A percentile compares a stretch with the other conserved stretches of the same genome.
Conservation (phyloP, 2,797 vertebrate genomes). For the Melanotaenia trifasciata region DNA sequence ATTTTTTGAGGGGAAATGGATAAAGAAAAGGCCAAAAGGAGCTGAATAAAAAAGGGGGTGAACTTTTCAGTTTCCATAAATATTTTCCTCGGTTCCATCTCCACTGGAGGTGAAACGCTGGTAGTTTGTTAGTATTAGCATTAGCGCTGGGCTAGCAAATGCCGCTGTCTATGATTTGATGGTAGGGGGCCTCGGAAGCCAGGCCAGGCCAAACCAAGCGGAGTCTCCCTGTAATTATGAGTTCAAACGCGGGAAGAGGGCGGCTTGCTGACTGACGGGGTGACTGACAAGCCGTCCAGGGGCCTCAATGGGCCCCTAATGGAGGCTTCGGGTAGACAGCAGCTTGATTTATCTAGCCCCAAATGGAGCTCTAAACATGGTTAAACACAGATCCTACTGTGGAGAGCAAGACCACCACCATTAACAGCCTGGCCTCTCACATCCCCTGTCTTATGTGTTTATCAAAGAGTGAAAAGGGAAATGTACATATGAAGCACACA, state of each 20-base stretch:
- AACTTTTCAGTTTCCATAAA: constrained; percentile 75
- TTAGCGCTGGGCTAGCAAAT: constrained; percentile 64
- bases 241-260: constrained; percentile 82
- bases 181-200: constrained; percentile 30
- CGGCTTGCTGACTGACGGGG: constrained; percentile 67
- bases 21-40: constrained; percentile 49
- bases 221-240: constrained; percentile 84
- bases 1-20: constrained; percentile 46
- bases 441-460: constrained; percentile 23
- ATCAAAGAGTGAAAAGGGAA: constrained; percentile 17
- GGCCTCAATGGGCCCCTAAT: constrained; percentile 80
- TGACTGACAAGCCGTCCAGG: constrained; percentile 82
- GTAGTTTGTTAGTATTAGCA: constrained; percentile 76
- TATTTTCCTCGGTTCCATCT: constrained; percentile 69
- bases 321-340: constrained; percentile 83
- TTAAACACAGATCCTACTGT: constrained; percentile 85
- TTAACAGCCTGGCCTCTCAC: constrained; percentile 67
- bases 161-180: constrained; percentile 42
- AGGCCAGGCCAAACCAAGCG: constrained; percentile 43
- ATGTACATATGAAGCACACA: constrained; percentile 25
- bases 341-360: constrained; percentile 84
- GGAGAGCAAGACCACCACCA: constrained; percentile 71
- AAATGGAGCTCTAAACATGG: constrained; percentile 82
- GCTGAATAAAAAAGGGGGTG: constrained; percentile 25
- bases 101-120: constrained; percentile 69